A percentile compares a stretch with the other conserved stretches of the same genome.
phyloP scores from a whole-genome alignment of 2,888 invertebrate species.

The Andrena marginata region DNA sequence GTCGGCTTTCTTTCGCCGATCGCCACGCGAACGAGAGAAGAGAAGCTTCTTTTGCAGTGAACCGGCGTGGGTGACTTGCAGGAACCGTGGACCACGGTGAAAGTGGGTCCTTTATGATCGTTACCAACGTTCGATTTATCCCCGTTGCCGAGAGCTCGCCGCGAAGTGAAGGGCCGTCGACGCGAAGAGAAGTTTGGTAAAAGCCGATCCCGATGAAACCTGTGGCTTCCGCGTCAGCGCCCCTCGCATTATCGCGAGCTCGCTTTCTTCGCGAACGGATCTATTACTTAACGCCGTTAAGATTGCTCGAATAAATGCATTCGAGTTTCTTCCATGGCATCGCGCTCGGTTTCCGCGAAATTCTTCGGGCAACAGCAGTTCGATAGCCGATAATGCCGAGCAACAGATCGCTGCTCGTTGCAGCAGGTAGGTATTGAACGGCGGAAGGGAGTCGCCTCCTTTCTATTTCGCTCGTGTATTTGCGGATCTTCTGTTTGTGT shows the following conservation, averaged over 20 bases:
- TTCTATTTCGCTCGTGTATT: slow-evolving; percentile 11
- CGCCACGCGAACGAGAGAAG: slow-evolving; percentile 27
- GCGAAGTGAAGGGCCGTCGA: slow-evolving; percentile 45
- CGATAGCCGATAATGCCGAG: neutral
- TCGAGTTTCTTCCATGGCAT: neutral
- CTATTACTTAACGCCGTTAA: slow-evolving; percentile 13
- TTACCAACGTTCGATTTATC: slow-evolving; percentile 59
- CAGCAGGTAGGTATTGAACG: neutral
- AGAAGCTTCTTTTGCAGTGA: slow-evolving; percentile 32
- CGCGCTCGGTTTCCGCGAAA: neutral
- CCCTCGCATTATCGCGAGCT: slow-evolving; percentile 1
- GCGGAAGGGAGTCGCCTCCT: neutral
- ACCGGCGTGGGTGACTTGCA: slow-evolving; percentile 68
- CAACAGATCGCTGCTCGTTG: neutral
- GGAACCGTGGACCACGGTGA: slow-evolving; percentile 51
- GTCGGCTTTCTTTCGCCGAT: slow-evolving; percentile 46
- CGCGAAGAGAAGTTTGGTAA: slow-evolving; percentile 49
- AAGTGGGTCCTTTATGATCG: slow-evolving; percentile 62
- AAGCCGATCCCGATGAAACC: slow-evolving; percentile 19
- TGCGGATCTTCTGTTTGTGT: neutral
- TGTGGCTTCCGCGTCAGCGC: slow-evolving; percentile 17
- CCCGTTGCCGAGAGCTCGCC: slow-evolving; percentile 25
- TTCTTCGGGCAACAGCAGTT: neutral
- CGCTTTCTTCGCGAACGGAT: slow-evolving; percentile 28
- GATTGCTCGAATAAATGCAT: neutral